These are phyloP conservation scores for Aphelenchoides fujianensis DNA, from an alignment of 1,140 invertebrate genomes.

Conservation along the genomic window DNA sequence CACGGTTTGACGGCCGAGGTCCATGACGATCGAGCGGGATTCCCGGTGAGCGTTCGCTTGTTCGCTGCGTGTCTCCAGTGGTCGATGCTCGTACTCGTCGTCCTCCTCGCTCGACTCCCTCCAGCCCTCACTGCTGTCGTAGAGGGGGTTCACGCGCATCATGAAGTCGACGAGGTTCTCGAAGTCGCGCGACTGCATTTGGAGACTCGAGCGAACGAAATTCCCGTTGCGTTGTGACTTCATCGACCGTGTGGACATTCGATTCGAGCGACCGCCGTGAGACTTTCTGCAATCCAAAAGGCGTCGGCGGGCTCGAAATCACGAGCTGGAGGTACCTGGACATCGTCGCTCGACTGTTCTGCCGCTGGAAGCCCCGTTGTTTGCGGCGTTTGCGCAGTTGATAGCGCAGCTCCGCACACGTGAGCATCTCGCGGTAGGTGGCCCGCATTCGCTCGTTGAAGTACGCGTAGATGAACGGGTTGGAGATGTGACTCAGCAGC, in stretches of 20 bases:
- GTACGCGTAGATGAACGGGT: constrained; percentile 58
- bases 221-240: constrained; percentile 46
- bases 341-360: constrained; percentile 26
- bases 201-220: constrained; percentile 53
- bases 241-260: constrained; percentile 45
- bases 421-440: constrained; percentile 50
- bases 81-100: constrained; percentile 22
- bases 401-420: constrained; percentile 44
- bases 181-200: constrained; percentile 58
- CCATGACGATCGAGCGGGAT: constrained; percentile 50
- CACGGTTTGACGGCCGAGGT: constrained; percentile 47
- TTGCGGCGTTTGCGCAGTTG: constrained; percentile 37
- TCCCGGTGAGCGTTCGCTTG: constrained; percentile 26
- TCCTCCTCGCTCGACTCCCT: constrained; percentile 37
- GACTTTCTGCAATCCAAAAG: constrained; percentile 43
- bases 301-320: not conserved
- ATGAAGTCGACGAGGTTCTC: constrained; percentile 59
- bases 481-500: constrained; percentile 52
- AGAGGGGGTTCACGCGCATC: constrained; percentile 57
- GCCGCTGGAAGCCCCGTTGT: constrained; percentile 32
- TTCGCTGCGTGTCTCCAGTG: constrained; percentile 28
- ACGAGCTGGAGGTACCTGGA: not conserved
- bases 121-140: constrained; percentile 57
- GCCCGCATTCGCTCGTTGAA: constrained; percentile 57
- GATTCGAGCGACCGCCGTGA: constrained; percentile 35